These are phyloP conservation scores for Gymnarchus niloticus DNA, from an alignment of 2,113 vertebrate species.

Conservation along the genomic window DNA sequence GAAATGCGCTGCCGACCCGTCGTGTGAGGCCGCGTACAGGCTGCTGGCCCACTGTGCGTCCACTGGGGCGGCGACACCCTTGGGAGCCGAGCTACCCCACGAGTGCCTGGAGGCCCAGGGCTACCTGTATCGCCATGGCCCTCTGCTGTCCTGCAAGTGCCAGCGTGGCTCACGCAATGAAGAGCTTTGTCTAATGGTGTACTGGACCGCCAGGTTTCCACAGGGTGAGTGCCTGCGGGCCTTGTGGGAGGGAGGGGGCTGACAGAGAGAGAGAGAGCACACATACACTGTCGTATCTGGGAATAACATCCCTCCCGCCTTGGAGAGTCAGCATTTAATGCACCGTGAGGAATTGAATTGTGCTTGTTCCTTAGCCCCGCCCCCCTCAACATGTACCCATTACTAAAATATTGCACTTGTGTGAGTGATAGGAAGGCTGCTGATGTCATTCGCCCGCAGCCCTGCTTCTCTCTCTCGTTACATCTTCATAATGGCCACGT, in stretches of 20 bases:
- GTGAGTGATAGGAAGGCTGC: background rate
- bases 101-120: constrained; percentile 72
- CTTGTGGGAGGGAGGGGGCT: too few relatives aligned
- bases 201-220: constrained; percentile 77
- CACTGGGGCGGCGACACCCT: constrained; percentile 41
- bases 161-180: constrained; percentile 76
- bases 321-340: background rate
- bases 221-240: constrained; percentile 62
- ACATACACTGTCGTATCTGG: background rate
- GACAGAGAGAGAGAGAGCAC: too few relatives aligned
- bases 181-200: constrained; percentile 76
- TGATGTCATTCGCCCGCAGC: too few relatives aligned
- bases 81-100: constrained; percentile 49
- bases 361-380: background rate
- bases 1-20: constrained; percentile 60
- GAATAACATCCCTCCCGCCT: background rate
- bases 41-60: constrained; percentile 70
- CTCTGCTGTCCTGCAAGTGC: constrained; percentile 77
- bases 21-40: constrained; percentile 70
- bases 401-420: background rate
- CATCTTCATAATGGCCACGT: background rate
- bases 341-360: background rate
- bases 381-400: too few relatives aligned
- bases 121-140: constrained; percentile 58
- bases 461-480: background rate